Conservation (phyloP, 2,888 invertebrate species). For the Standfussiana lucernea region DNA sequence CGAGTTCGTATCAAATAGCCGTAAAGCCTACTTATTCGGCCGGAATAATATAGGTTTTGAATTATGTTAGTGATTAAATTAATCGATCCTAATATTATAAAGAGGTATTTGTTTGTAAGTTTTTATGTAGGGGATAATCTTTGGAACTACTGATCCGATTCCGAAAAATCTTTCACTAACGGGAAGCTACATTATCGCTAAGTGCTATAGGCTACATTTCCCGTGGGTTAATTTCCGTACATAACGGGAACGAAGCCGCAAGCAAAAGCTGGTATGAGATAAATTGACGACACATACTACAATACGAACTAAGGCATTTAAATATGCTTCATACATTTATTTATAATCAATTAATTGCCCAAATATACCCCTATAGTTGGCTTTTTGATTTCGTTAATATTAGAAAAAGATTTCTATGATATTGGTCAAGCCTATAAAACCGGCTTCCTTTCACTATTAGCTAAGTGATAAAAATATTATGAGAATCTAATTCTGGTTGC, state of each 20-base stretch:
- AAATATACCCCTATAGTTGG: neutral
- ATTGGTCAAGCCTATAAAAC: conserved; percentile 23
- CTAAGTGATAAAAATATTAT: conserved; percentile 7
- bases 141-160: too few species aligned
- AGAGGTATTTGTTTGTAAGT: too few species aligned
- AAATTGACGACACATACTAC: neutral
- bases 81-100: too few species aligned
- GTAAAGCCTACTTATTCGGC: neutral
- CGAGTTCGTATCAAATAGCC: conserved; percentile 2
- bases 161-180: too few species aligned
- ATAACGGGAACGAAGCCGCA: too few species aligned
- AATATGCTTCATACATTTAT: neutral
- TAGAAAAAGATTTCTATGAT: neutral
- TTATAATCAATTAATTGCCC: neutral
- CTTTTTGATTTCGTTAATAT: neutral
- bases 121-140: too few species aligned
- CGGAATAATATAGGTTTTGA: neutral
- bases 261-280: too few species aligned
- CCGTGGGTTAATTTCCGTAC: too few species aligned
- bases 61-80: neutral
- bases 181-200: too few species aligned
- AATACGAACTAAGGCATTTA: neutral
- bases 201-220: too few species aligned
- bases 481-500: neutral
- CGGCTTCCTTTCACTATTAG: neutral